Base-by-base conservation (phyloP, 2,888 invertebrate genomes). In the Idaea straminata region DNA sequence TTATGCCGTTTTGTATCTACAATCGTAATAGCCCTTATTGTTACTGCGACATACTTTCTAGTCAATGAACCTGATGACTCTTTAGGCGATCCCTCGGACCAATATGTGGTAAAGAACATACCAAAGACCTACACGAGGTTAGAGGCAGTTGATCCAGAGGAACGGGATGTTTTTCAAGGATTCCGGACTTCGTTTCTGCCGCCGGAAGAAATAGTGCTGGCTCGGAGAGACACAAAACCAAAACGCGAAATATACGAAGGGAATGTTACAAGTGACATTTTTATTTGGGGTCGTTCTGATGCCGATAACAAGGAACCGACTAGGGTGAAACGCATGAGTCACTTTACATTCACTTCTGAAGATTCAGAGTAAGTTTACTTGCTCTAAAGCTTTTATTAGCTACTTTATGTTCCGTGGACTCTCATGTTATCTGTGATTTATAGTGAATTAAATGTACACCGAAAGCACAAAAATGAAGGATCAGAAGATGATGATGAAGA, bases 111-210 rank as follows among this genome's bases (percentile, higher is more conserved):
- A 36, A 87, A 84, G 73, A 86, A 81, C 60, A 83, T 90, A n/a
- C 91, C 92, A 2, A 83, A 82, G 72, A 72, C 81, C 7, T 92
- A 89, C 70, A 86, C 84, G 1, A 83, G 80, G 38, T 80, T 89
- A 47, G 93, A 93, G 74, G 77, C 80, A 10, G 78, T 86, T 3
- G 88, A 94, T 72, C 85, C 93, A 15, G 94, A 95, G 66, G 94
- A 95, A 67, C 86, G 94, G 64, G 94, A 94, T 61, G 86, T 95
- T 0, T 93, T 95, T 77, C 91, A 94, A 72, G 95, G 95, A 70
- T 93, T 94, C 63, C 92, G 94, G 61, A 95, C 95, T 0, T 95
- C 95, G 15, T 95, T 94, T 74, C 82, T 95, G 59, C 95, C 95
- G 0, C 84, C 87, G 0, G 94, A 94, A 64, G 92, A 92, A 61